A percentile compares a stretch with the other conserved stretches of the same genome.
phyloP scores from a whole-genome alignment of 2,113 vertebrate genomes.

The Ardeotis arabs region DNA sequence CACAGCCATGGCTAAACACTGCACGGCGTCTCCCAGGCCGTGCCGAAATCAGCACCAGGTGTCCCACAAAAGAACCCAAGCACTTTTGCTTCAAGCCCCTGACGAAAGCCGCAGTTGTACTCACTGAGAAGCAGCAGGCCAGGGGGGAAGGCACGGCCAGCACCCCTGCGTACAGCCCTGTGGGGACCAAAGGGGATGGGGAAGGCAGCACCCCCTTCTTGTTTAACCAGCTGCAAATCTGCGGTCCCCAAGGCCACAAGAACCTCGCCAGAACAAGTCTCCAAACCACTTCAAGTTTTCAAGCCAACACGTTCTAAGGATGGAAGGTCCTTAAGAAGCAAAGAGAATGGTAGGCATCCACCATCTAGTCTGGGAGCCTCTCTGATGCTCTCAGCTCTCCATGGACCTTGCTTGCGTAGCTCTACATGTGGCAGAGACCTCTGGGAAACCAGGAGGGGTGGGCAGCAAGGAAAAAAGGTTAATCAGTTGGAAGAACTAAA shows the following conservation, averaged over 20 bases:
- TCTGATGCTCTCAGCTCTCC: neutral
- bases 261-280: neutral
- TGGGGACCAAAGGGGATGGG: neutral
- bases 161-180: neutral
- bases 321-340: neutral
- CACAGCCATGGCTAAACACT: rapidly evolving
- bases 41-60: rapidly evolving
- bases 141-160: neutral
- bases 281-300: neutral
- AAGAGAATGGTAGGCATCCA: neutral
- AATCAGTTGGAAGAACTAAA: neutral
- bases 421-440: rapidly evolving
- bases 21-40: neutral
- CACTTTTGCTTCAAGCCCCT: neutral
- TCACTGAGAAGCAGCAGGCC: neutral
- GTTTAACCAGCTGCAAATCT: neutral
- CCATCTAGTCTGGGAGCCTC: neutral
- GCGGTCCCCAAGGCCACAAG: neutral
- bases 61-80: neutral
- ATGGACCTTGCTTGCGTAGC: neutral
- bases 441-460: neutral
- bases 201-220: too few species aligned
- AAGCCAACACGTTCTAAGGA: rapidly evolving
- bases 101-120: neutral
- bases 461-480: neutral